Conservation (phyloP, 2,113 vertebrate species). For the Puntigrus tetrazona region DNA sequence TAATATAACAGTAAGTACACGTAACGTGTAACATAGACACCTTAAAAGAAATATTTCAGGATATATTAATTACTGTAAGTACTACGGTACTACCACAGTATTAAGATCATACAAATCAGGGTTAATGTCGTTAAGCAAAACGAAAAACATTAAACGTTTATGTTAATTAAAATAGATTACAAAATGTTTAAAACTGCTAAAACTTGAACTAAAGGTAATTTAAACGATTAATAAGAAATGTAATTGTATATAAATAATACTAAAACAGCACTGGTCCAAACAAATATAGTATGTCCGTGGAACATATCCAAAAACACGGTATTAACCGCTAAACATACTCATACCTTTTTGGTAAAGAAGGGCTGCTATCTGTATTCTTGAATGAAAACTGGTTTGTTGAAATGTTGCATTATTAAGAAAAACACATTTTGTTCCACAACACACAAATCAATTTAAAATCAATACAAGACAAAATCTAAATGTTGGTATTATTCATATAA, state of each 20-base stretch:
- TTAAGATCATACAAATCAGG: background rate
- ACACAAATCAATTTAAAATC: background rate
- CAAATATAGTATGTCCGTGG: background rate
- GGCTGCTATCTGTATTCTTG: background rate
- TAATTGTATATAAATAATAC: background rate
- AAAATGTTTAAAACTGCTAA: no score
- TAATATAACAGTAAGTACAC: no score
- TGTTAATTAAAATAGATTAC: no score
- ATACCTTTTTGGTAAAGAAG: background rate
- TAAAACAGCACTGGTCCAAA: background rate
- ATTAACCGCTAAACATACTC: background rate
- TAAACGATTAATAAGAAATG: background rate
- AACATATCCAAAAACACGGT: background rate
- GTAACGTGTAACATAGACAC: no score
- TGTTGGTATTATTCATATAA: background rate
- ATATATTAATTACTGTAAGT: background rate
- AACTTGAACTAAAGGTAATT: background rate
- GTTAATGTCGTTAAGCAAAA: no score
- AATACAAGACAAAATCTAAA: slow-evolving; percentile 1
- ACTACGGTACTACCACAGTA: background rate
- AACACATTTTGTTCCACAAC: background rate
- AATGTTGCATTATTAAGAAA: background rate
- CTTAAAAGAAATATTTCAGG: background rate
- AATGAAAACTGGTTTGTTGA: background rate
- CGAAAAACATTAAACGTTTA: no score